phyloP scores from a whole-genome alignment of 37 sponge, comb jelly and placozoan genomes.

The Diacarnus erythraeanus region DNA sequence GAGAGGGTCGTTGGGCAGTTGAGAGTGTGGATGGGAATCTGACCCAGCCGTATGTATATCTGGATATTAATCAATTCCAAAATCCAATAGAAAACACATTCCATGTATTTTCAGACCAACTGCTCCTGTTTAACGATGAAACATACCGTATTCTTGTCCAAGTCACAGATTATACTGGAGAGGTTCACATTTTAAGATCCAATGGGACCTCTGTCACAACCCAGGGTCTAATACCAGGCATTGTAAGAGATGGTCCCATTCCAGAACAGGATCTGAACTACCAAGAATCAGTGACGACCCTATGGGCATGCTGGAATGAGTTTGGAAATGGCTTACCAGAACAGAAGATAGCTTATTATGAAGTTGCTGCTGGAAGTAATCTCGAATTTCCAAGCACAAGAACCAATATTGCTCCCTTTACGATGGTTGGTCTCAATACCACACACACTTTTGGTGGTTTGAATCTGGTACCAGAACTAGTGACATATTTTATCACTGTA shows the following conservation, averaged over 20 bases:
- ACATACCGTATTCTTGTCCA: conserved; percentile 70
- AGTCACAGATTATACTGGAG: conserved; percentile 55
- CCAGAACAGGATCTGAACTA: conserved; percentile 67
- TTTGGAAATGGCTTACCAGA: conserved; percentile 72
- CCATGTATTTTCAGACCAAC: conserved; percentile 41
- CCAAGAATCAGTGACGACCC: conserved; percentile 52
- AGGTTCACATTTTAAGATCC: conserved; percentile 33
- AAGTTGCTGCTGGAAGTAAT: conserved; percentile 74
- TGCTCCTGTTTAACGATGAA: conserved; percentile 55
- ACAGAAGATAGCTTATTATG: conserved; percentile 68
- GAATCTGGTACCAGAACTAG: conserved; percentile 45
- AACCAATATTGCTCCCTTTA: conserved; percentile 71
- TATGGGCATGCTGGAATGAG: conserved; percentile 59
- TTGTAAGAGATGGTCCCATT: conserved; percentile 70
- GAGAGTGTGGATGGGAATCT: conserved; percentile 60
- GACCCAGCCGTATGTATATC: conserved; percentile 28
- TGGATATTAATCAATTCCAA: neutral
- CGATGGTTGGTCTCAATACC: conserved; percentile 47
- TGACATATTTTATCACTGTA: conserved; percentile 78
- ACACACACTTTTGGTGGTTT: conserved; percentile 52
- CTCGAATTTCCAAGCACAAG: conserved; percentile 62
- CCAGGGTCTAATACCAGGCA: conserved; percentile 43
- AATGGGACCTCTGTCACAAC: conserved; percentile 66
- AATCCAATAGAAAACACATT: conserved; percentile 13
- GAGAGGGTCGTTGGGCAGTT: conserved; percentile 53